Evolutionary conservation across 2,113 vertebrate species (phyloP).

Genomic region (Pampusana beccarii): DNA sequence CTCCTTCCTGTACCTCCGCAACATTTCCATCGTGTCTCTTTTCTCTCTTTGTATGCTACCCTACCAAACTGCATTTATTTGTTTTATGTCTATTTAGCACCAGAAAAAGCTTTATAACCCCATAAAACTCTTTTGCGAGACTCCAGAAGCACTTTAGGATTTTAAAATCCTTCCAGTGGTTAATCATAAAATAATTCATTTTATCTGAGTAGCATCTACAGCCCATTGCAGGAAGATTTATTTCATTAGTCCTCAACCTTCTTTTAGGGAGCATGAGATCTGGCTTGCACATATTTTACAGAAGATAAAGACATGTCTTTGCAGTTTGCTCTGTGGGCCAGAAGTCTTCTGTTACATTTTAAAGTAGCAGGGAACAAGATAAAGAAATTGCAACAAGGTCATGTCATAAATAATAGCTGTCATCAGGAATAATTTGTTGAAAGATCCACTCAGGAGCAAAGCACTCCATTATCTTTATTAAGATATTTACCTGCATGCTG

Average conservation of each 20-base stretch:
- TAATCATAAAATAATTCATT: conserved; percentile 1
- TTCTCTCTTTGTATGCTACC: background rate
- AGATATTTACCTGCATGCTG: background rate
- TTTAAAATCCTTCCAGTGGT: background rate
- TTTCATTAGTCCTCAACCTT: background rate
- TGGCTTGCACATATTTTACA: background rate
- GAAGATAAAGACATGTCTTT: background rate
- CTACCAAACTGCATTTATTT: background rate
- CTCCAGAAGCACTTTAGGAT: background rate
- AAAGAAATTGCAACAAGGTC: background rate
- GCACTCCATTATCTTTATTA: background rate
- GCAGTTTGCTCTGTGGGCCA: background rate
- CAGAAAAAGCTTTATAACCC: background rate
- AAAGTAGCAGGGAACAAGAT: background rate
- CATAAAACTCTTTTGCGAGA: background rate
- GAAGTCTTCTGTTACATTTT: background rate
- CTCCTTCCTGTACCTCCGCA: background rate
- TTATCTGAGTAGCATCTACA: background rate
- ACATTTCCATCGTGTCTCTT: background rate
- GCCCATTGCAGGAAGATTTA: background rate
- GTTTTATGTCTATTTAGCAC: background rate
- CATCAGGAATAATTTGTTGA: background rate
- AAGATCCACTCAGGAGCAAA: background rate
- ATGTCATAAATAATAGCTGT: background rate
- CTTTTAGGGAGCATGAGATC: background rate